These are phyloP conservation scores for Stercorarius parasiticus DNA, from an alignment of 2,113 vertebrate species.

Conservation along the genomic window DNA sequence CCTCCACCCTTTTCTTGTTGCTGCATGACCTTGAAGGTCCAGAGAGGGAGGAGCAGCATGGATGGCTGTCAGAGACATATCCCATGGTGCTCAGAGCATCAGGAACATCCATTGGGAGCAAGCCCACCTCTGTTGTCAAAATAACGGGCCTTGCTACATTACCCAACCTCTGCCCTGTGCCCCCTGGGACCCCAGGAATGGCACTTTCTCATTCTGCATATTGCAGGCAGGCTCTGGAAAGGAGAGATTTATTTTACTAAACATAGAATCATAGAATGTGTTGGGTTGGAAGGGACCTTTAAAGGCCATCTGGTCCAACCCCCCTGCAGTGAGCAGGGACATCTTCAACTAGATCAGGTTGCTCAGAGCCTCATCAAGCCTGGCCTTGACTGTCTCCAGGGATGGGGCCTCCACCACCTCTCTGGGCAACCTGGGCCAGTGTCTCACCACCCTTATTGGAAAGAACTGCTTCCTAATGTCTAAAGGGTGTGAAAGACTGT, in stretches of 20 bases:
- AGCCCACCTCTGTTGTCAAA: neutral
- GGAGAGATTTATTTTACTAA: neutral
- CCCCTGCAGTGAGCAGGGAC: no score
- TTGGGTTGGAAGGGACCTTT: no score
- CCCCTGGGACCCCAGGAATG: rapidly evolving
- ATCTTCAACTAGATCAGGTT: no score
- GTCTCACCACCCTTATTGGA: no score
- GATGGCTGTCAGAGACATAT: neutral
- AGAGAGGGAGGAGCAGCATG: neutral
- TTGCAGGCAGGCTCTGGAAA: neutral
- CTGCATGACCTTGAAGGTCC: neutral
- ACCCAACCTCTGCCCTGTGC: neutral
- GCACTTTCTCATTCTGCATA: neutral
- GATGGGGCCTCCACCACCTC: no score
- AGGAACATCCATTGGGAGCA: neutral
- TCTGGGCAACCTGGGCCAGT: no score
- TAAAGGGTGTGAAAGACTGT: neutral
- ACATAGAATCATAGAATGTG: no score
- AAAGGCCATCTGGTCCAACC: no score
- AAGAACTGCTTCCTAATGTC: no score
- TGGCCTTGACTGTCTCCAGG: no score
- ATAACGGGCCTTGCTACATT: neutral
- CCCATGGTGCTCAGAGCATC: neutral
- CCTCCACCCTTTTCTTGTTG: neutral
- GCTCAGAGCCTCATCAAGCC: no score